Base-by-base conservation (phyloP, 2,797 vertebrate species). In the Rhynchonycteris naso region DNA sequence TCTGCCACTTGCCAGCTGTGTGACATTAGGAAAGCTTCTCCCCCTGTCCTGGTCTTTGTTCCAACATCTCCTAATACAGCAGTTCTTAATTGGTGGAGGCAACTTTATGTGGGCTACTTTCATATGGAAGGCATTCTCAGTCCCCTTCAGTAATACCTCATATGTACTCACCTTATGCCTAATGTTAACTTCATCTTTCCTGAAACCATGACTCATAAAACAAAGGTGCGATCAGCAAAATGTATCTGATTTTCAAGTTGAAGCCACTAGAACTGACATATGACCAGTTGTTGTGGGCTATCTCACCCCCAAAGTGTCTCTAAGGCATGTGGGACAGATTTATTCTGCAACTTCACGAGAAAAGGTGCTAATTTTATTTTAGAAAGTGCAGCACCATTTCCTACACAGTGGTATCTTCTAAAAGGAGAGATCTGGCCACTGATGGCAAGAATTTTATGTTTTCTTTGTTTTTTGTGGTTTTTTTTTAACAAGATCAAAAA, bases 401-500 rank as follows among this genome's bases (percentile, higher is more conserved):
- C 19, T 59, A 90, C 12, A 7, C 33, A 94, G 26, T 28, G 7
- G 22, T 56, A 81, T 18, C 59, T 94, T 88, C 30, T 43, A 50
- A 96, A 93, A 90, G 18, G 19, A 92, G n/a, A 1, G 19, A 54
- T 58, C 6, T 92, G 50, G 35, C 14, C 58, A 76, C 43, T 47
- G 13, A 86, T 76, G 33, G 30, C 15, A 81, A 95, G 47, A 69
- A 86, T 38, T 92, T 93, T 79, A 38, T 52, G 5, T 80, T 13
- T 38, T 90, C 22, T 61, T 89, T 85, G 68, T 66, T 84, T 94
- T 84, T 26, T 92, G 92, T 95, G 50, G 85, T 85, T 91, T 92
- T 93, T 95, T 50, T 88, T 85, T 91, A 82, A 69, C 7, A 59
- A 92, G 56, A 93, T 33, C 43, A 33, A 91, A 93, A 93, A 58